Evolutionary conservation across 2,113 vertebrate genomes (phyloP), one percentile per base, ranked within the genome.

Genomic region (Cercopithecus mona): DNA sequence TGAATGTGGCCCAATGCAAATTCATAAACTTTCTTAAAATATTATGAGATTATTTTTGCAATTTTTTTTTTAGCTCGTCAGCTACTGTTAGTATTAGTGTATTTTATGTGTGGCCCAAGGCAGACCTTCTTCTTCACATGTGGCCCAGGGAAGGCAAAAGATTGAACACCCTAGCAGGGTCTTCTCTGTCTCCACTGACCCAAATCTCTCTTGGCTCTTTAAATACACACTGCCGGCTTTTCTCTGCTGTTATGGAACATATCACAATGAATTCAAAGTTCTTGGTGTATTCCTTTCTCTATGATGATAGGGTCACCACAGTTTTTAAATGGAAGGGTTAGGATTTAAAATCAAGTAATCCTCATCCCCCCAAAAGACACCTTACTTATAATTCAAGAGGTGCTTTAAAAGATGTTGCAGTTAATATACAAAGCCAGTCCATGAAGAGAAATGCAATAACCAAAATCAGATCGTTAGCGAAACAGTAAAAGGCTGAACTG

Each of bases 391-490:
- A 38, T 81, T 76, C 55, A 87, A 64, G 66, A 89, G 72, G 50
- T 27, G 4, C 32, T n/a, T 68, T 68, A 25, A 38, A 76, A 88
- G 38, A n/a, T 57, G 64, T 17, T 61, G 32, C 12, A 45, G 38
- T 84, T 96, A 92, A 84, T 66, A 76, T 18, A 68, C 16, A 95
- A 70, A 92, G 88, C 82, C 48, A 80, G 48, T 88, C 82, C 76
- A 12, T n/a, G 83, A 57, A 61, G 38, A 94, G 89, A 97, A 94
- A 50, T 38, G 38, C 43, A 76, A 40, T 79, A 59, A 88, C 70
- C 70, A 14, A 89, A 96, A 66, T 92, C 90, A 88, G n/a, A 90
- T 94, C 70, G 48, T 96, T 88, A 90, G 3, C 23, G 78, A 94
- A 84, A 93, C 40, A 59, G 45, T 88, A 76, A 94, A 93, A 85